Percentiles rank a stretch among this genome's conserved stretches.
phyloP scores from a whole-genome alignment of 2,113 vertebrate genomes.

The Pelobates fuscus region DNA sequence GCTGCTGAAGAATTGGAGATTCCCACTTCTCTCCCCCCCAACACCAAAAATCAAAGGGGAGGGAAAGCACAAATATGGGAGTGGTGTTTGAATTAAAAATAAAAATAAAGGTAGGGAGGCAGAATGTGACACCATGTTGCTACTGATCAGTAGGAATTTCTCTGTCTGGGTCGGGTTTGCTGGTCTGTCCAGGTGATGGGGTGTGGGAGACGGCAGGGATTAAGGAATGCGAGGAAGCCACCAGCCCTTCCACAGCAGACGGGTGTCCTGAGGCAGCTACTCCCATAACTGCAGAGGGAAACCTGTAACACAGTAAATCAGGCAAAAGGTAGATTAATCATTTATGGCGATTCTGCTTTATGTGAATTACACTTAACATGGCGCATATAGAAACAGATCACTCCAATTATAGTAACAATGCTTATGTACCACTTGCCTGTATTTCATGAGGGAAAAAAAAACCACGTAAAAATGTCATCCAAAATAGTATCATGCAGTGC shows the following conservation, averaged over 20 bases:
- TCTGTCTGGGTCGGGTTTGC: conserved; percentile 90
- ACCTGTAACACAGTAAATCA: conserved; percentile 66
- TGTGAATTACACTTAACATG: too few relatives aligned
- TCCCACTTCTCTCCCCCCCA: conserved; percentile 9
- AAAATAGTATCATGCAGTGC: too few relatives aligned
- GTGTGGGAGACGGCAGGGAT: conserved; percentile 85
- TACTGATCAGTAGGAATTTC: conserved; percentile 92
- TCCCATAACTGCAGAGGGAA: conserved; percentile 82
- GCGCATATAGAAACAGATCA: too few relatives aligned
- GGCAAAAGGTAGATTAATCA: too few relatives aligned
- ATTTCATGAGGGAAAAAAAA: too few relatives aligned
- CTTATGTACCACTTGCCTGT: too few relatives aligned
- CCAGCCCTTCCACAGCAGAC: conserved; percentile 84
- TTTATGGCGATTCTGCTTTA: too few relatives aligned
- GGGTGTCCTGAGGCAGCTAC: conserved; percentile 80
- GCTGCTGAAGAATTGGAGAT: conserved; percentile 42
- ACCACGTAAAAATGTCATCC: too few relatives aligned
- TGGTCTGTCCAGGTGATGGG: conserved; percentile 85
- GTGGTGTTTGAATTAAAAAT: conserved; percentile 12
- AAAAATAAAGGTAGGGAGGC: conserved; percentile 46
- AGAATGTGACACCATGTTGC: conserved; percentile 64
- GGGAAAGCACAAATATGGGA: conserved; percentile 40
- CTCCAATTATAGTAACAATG: too few relatives aligned
- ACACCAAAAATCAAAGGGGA: neutral
- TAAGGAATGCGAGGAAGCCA: conserved; percentile 67